phyloP scores from a whole-genome alignment of 2,888 invertebrate genomes.

The Drosophila basisetae region DNA sequence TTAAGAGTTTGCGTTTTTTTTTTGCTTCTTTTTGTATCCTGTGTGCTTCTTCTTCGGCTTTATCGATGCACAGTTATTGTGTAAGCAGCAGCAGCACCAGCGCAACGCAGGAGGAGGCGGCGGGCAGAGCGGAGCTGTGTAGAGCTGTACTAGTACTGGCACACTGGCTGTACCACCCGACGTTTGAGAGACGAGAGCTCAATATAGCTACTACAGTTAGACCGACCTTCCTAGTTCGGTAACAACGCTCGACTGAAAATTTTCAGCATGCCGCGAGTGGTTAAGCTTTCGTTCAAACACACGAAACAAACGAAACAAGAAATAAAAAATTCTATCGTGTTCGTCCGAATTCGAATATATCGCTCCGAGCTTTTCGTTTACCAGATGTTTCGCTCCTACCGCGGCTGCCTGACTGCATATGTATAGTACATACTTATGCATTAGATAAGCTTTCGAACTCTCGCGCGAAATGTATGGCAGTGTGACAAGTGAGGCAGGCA shows the following conservation, averaged over 20 bases:
- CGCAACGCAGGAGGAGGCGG: conserved; percentile 67
- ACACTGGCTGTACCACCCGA: conserved; percentile 79
- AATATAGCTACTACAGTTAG: conserved; percentile 74
- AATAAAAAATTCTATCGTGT: conserved; percentile 59
- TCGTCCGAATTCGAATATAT: conserved; percentile 25
- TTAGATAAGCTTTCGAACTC: conserved; percentile 68
- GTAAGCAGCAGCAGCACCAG: conserved; percentile 77
- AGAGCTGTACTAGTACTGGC: conserved; percentile 75
- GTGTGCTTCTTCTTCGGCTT: conserved; percentile 77
- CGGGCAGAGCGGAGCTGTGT: conserved; percentile 72
- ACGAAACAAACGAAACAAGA: conserved; percentile 17
- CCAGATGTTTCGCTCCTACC: conserved; percentile 57
- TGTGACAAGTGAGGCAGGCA: conserved; percentile 80
- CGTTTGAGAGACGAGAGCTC: conserved; percentile 78
- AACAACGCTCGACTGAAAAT: conserved; percentile 85
- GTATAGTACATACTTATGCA: conserved; percentile 10
- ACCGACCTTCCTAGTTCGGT: conserved; percentile 85
- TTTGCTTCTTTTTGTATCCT: conserved; percentile 59
- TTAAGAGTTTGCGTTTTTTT: conserved; percentile 54
- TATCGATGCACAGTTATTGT: conserved; percentile 82
- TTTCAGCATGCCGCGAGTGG: conserved; percentile 82
- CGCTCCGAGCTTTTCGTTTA: conserved; percentile 63
- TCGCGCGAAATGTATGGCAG: conserved; percentile 77
- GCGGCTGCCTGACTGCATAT: conserved; percentile 12
- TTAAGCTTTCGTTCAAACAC: conserved; percentile 79